Base-by-base conservation (phyloP, 2,797 vertebrate genomes). In the Varecia variegata region DNA sequence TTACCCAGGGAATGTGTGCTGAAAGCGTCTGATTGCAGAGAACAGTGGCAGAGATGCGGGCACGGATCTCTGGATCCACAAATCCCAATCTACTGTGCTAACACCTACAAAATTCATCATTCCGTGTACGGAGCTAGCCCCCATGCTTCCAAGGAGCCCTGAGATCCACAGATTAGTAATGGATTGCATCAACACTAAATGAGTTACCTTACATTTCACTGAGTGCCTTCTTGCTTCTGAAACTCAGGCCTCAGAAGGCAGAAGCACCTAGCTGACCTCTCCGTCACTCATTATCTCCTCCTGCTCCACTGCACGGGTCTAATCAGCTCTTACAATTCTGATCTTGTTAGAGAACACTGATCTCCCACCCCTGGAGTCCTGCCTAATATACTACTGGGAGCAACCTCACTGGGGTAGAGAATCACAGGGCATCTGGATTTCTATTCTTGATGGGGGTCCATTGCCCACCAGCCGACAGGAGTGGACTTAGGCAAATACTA, bases 151-250 rank as follows among this genome's bases (percentile, higher is more conserved):
- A 80, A 84, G 83, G 77, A 95, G 92, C 77, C 18, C 62, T 20
- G 73, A 70, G 91, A 96, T 38, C 65, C 40, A 17, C 65, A 87
- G 95, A 97, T 97, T 81, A 95, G 85, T 93, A 91, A 95, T 95
- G 92, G 95, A 96, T 47, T 81, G 97, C 90, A 97, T 97, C 97
- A 90, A 84, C 96, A 81, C 95, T 97, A 97, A 98, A 90, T 68
- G 82, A 83, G 97, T 97, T 97, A 97, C 70, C 65, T 95, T 95
- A 97, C 97, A 98, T 98, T 97, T 93, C 93, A 62, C 90, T 96
- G 95, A 97, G 96, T 97, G 96, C 94, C 90, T 96, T 86, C 93
- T 94, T 97, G 94, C 85, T 95, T 94, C 87, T 40, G 82, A 93
- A 95, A 74, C 0, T 0, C 18, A 10, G 65, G 85, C 77, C 81